Evolutionary conservation across 2,113 vertebrate species (phyloP).

Genomic region (Zapornia atra): DNA sequence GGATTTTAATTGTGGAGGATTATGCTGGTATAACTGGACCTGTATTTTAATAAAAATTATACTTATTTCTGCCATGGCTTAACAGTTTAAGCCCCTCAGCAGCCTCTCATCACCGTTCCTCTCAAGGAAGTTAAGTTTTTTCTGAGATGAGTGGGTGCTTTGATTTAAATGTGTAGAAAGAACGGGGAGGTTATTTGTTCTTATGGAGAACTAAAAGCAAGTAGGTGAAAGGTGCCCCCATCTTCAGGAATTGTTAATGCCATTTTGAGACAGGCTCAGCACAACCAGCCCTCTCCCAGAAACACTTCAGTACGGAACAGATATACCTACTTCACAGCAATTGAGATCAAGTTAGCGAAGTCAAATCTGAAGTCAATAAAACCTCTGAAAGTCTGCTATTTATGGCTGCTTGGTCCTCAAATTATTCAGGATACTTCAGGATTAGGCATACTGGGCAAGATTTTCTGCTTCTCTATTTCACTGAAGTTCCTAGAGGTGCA

Average conservation of each 20-base stretch:
- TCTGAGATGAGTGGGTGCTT: neutral
- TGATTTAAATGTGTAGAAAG: neutral
- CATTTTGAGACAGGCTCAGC: neutral
- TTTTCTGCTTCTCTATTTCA: neutral
- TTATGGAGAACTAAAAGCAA: neutral
- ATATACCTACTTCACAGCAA: neutral
- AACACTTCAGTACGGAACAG: neutral
- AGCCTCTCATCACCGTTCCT: neutral
- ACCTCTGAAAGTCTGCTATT: neutral
- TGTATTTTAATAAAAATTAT: neutral
- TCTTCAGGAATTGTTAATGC: neutral
- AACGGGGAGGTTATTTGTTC: neutral
- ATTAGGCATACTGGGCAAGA: neutral
- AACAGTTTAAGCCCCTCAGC: neutral
- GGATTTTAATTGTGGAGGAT: neutral
- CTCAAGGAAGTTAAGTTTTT: neutral
- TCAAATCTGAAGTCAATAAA: slow-evolving; percentile 1
- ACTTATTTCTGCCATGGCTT: neutral
- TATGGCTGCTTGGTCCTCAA: neutral
- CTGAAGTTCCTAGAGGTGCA: slow-evolving; percentile 32
- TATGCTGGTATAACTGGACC: neutral
- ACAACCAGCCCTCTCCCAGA: neutral
- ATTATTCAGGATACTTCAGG: neutral
- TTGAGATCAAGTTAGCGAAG: neutral
- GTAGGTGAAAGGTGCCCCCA: neutral